Percentiles rank a stretch among this genome's conserved stretches.
phyloP scores from a whole-genome alignment of 2,888 invertebrate genomes.

The Dryadula phaetusa region DNA sequence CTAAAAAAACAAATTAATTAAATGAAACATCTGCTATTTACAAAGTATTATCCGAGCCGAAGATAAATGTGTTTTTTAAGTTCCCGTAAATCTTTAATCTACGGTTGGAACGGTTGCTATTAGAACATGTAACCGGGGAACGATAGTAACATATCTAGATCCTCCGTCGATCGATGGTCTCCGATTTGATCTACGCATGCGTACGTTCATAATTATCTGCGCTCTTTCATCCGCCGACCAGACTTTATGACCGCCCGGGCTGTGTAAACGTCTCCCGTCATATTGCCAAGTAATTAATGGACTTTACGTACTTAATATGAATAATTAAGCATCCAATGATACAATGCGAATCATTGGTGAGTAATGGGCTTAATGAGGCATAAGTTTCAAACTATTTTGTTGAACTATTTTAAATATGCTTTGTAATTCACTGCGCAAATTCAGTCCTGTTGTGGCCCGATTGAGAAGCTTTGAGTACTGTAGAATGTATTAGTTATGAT shows the following conservation, averaged over 20 bases:
- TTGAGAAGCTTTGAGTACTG: not conserved
- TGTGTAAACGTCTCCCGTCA: conserved; percentile 79
- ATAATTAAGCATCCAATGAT: conserved; percentile 68
- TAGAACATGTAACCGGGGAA: conserved; percentile 59
- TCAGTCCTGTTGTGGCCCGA: not conserved
- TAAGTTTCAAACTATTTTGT: conserved; percentile 42
- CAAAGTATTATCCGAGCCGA: conserved; percentile 9
- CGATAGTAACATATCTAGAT: conserved; percentile 70
- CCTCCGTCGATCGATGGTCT: conserved; percentile 78
- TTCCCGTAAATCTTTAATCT: conserved; percentile 24
- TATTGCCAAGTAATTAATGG: conserved; percentile 77
- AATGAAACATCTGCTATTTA: not conserved
- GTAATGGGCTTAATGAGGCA: conserved; percentile 54
- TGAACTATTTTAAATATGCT: not conserved
- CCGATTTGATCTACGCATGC: conserved; percentile 82
- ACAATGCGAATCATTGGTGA: conserved; percentile 54
- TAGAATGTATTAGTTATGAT: too few relatives aligned
- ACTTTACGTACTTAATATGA: conserved; percentile 57
- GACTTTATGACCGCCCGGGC: conserved; percentile 72
- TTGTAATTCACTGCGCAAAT: not conserved
- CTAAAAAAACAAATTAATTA: conserved; percentile 21
- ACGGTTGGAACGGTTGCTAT: conserved; percentile 41
- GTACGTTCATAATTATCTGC: conserved; percentile 79
- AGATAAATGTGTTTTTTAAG: conserved; percentile 7
- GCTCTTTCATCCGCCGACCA: conserved; percentile 80